Evolutionary conservation across 2,797 vertebrate species (phyloP), one percentile per base, ranked within the genome.

Genomic region (Sparus aurata): DNA sequence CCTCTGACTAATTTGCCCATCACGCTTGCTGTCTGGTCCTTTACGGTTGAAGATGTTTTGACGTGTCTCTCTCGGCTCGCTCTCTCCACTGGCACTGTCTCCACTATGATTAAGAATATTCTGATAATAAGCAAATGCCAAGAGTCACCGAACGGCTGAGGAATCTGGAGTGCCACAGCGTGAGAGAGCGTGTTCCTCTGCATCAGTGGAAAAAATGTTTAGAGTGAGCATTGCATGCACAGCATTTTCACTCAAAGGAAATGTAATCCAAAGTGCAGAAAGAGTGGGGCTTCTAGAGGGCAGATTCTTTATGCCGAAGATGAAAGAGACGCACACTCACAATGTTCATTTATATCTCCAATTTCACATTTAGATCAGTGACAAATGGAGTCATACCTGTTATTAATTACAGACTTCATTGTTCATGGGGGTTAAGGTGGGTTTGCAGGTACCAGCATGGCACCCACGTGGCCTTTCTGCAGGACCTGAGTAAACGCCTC

Each of bases 31-130:
- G 93, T 94, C 92, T 92, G 93, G 90, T 94, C 90, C 87, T 94
- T 93, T 95, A 94, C 93, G 93, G 91, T 95, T 94, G 91, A 66
- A 95, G 89, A 94, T 94, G 94, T 94, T 94, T 94, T 95, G 94
- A 95, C 93, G 90, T 93, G 93, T 90, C 92, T 94, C 91, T 92
- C 92, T 90, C 89, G 77, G 88, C 92, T 92, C 74, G 83, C 89
- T 92, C 89, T 91, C 93, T 93, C 90, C 87, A 90, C 92, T 93
- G 94, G 90, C 91, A 91, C 89, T 90, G 93, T 93, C 91, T 93
- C 89, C 89, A 77, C 91, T 90, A 90, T 93, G 93, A 95, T 94
- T 95, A 95, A 91, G 92, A 92, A 94, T 92, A 94, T 91, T 93
- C 92, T 89, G 91, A 94, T 94, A 94, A 94, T 92, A 92, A 90